Evolutionary conservation across 2,888 invertebrate genomes (phyloP).

Genomic region (Crepidodera aurea): DNA sequence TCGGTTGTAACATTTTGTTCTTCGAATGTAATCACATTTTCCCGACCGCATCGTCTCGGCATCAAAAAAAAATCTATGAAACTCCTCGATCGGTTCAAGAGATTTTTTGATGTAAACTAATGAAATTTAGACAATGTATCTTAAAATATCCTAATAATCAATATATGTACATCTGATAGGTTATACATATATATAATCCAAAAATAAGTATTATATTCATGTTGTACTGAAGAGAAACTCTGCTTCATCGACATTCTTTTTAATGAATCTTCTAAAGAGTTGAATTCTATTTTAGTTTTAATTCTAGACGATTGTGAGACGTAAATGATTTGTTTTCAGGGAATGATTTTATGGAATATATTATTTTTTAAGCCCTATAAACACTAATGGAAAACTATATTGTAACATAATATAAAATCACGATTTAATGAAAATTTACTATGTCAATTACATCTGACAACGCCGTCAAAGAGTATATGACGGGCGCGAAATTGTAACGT

Average conservation of each 20-base stretch:
- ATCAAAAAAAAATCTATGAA: background rate
- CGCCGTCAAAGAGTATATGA: too few relatives aligned
- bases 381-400: background rate
- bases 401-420: background rate
- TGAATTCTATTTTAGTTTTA: background rate
- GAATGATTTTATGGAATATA: too few relatives aligned
- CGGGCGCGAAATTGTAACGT: too few relatives aligned
- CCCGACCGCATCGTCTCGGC: too few relatives aligned
- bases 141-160: conserved; percentile 27
- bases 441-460: too few relatives aligned
- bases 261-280: conserved; percentile 4
- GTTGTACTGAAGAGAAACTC: conserved; percentile 34
- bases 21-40: too few relatives aligned
- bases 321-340: too few relatives aligned
- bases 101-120: conserved; percentile 1
- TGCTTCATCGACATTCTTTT: conserved; percentile 25
- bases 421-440: conserved; percentile 1
- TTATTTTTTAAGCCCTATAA: too few relatives aligned
- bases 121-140: conserved; percentile 21
- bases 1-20: too few relatives aligned
- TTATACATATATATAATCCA: conserved; percentile 33
- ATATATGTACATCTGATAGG: conserved; percentile 25
- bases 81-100: background rate
- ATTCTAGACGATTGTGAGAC: too few relatives aligned
- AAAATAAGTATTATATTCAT: conserved; percentile 38